phyloP scores from a whole-genome alignment of 2,113 vertebrate species.

The Shinisaurus crocodilurus region DNA sequence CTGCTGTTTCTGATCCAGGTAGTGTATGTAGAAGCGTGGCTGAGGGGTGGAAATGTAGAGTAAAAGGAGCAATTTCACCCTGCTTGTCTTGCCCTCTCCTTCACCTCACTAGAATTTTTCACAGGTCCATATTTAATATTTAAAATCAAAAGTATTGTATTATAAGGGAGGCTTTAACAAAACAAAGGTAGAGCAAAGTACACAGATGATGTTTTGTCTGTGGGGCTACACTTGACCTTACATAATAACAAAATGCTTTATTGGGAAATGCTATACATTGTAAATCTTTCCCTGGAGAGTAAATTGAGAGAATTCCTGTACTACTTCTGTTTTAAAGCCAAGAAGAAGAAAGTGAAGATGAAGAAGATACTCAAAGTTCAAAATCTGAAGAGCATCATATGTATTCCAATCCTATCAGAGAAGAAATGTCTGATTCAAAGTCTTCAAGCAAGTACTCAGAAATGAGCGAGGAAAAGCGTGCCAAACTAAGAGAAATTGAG shows the following conservation, averaged over 20 bases:
- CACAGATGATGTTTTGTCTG: not conserved
- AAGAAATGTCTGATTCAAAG: constrained; percentile 89
- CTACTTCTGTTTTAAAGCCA: constrained; percentile 74
- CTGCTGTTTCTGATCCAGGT: too few relatives aligned
- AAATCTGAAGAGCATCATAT: constrained; percentile 88
- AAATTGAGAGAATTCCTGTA: not conserved
- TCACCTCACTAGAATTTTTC: not conserved
- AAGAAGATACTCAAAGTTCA: constrained; percentile 88
- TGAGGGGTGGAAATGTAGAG: not conserved
- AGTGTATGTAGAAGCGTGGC: too few relatives aligned
- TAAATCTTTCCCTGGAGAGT: not conserved
- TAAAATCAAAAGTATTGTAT: not conserved
- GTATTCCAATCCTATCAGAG: constrained; percentile 89
- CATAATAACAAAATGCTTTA: not conserved
- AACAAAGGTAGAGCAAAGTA: not conserved
- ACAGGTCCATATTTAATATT: not conserved
- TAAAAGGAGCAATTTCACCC: too few relatives aligned
- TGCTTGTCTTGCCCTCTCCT: not conserved
- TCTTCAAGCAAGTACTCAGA: constrained; percentile 87
- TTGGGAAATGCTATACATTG: not conserved
- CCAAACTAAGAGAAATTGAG: constrained; percentile 97
- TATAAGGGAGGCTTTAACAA: not conserved
- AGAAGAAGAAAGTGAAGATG: constrained; percentile 88
- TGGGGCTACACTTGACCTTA: not conserved
- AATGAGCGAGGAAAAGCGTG: constrained; percentile 97